phyloP scores from a whole-genome alignment of 1,140 invertebrate genomes.

The Aphelinus atriplicis region DNA sequence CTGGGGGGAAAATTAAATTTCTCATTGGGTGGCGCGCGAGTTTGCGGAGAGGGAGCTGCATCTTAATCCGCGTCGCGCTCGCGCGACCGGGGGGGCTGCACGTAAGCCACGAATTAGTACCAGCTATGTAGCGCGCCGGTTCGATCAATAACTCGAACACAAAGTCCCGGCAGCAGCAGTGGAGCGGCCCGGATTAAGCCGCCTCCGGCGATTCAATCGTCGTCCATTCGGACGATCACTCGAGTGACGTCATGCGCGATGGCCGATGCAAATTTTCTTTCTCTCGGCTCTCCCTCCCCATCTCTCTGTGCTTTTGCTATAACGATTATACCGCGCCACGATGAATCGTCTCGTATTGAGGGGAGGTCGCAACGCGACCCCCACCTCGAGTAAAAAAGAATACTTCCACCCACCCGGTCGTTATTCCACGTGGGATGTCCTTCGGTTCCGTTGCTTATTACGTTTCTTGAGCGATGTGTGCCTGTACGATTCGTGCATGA shows the following conservation, averaged over 20 bases:
- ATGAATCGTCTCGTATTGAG: too few relatives aligned
- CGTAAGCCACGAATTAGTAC: slow-evolving; percentile 37
- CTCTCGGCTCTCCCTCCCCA: too few relatives aligned
- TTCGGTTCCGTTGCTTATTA: too few relatives aligned
- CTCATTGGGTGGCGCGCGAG: slow-evolving; percentile 9
- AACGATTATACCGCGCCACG: too few relatives aligned
- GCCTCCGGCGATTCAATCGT: background rate
- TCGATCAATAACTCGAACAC: slow-evolving; percentile 37
- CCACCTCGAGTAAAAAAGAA: too few relatives aligned
- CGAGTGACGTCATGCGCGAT: background rate
- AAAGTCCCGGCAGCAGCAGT: background rate
- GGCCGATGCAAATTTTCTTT: slow-evolving; percentile 15
- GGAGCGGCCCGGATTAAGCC: slow-evolving; percentile 21
- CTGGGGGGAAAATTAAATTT: slow-evolving; percentile 33
- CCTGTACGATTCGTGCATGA: too few relatives aligned
- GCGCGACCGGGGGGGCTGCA: slow-evolving; percentile 2
- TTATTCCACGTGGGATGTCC: too few relatives aligned
- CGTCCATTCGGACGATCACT: background rate
- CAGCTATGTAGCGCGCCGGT: slow-evolving; percentile 7
- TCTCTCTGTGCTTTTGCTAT: too few relatives aligned
- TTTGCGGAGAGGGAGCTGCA: slow-evolving; percentile 1
- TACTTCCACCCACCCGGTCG: too few relatives aligned
- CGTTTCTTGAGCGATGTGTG: too few relatives aligned
- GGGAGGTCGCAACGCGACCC: too few relatives aligned
- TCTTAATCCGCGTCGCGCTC: slow-evolving; percentile 28